Conservation (phyloP, 2,797 vertebrate species). For the Sphenopsis melanotis region DNA sequence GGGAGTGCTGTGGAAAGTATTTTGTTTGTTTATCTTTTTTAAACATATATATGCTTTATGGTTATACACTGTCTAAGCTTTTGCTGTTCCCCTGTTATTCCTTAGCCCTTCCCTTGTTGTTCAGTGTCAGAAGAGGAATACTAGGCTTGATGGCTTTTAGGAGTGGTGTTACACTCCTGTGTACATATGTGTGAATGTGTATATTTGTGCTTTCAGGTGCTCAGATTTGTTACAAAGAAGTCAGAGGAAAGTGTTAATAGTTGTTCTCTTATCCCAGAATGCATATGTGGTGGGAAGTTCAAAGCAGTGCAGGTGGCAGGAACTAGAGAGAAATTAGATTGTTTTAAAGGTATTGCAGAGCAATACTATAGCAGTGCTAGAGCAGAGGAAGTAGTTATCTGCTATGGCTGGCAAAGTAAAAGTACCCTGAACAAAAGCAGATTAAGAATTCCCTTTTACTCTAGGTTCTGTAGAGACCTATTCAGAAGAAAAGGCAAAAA, state of each 20-base stretch:
- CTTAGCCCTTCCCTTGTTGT: background rate
- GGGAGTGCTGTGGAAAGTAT: background rate
- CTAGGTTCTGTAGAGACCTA: constrained; percentile 91
- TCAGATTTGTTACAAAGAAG: background rate
- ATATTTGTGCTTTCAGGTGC: background rate
- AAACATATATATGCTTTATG: background rate
- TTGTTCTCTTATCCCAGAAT: background rate
- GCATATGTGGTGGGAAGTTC: background rate
- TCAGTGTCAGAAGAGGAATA: background rate
- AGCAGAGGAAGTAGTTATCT: background rate
- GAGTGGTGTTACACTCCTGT: background rate
- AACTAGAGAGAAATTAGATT: background rate
- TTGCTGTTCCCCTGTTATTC: background rate
- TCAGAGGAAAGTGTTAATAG: background rate
- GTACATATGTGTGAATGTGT: background rate
- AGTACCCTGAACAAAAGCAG: background rate
- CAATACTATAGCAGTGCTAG: background rate
- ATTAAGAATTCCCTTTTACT: background rate
- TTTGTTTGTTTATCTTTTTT: background rate
- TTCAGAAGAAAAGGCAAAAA: constrained; percentile 96
- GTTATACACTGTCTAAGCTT: background rate
- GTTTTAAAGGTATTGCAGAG: background rate
- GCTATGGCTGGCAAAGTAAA: background rate
- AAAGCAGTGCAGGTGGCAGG: background rate
- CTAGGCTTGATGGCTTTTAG: background rate